These are phyloP conservation scores for Hippocampus kuda DNA, from an alignment of 2,797 vertebrate species.

Conservation along the genomic window DNA sequence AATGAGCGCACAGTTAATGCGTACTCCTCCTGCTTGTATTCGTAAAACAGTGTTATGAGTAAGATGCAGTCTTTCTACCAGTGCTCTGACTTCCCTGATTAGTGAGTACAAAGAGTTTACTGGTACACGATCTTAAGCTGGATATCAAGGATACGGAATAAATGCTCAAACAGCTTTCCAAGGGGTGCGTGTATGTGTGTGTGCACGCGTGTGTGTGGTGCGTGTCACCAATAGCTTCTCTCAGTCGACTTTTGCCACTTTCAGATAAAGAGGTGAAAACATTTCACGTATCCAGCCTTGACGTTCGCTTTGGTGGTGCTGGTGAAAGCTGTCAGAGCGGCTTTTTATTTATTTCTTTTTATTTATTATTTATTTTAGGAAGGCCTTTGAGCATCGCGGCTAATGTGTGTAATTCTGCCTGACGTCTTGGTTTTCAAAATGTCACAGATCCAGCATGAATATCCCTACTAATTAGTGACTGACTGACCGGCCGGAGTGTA, in stretches of 20 bases:
- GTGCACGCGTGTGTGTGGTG: not conserved
- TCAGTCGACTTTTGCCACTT: constrained; percentile 13
- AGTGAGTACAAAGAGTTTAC: not conserved
- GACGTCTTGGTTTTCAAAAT: constrained; percentile 62
- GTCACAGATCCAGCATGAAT: constrained; percentile 36
- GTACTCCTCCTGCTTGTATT: too few species aligned
- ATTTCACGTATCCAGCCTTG: constrained; percentile 60
- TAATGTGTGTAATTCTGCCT: constrained; percentile 65
- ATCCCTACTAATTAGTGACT: constrained; percentile 57
- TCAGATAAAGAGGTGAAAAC: constrained; percentile 63
- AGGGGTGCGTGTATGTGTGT: not conserved
- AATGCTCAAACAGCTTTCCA: not conserved
- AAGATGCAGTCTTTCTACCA: not conserved
- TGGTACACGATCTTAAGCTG: not conserved
- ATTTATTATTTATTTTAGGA: constrained; percentile 36
- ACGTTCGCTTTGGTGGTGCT: constrained; percentile 60
- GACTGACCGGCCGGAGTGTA: constrained; percentile 33
- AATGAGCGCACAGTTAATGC: too few species aligned
- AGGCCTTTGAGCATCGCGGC: constrained; percentile 56
- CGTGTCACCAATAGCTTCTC: not conserved
- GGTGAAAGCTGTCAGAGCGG: constrained; percentile 60
- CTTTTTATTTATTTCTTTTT: constrained; percentile 41
- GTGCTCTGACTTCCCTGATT: not conserved
- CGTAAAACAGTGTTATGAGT: not conserved
- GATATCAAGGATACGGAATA: not conserved